Base-by-base conservation (phyloP, 2,888 invertebrate species). In the Nymphalis urticae region DNA sequence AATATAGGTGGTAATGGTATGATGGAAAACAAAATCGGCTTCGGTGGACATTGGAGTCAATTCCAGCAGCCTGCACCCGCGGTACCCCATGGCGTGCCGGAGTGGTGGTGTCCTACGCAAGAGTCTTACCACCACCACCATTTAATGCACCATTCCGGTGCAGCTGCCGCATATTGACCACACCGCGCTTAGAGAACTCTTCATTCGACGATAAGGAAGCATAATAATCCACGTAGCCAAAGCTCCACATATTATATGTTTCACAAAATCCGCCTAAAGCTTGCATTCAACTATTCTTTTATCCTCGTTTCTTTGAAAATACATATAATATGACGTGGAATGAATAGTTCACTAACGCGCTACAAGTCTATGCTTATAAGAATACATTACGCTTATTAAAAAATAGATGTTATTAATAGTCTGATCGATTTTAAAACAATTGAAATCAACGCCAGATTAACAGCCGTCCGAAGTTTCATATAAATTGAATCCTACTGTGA, bases 121-220 rank as follows among this genome's bases (percentile, higher is more conserved):
- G 92, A 92, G 76, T 94, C 90, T 61, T 92, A 92, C 75, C 92
- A 92, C 81, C 95, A 94, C 76, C 95, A 94, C 76, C 95, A 94
- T 77, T 83, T 95, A 78, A 94, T 95, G 94, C 95, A 94, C 85
- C 94, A 95, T 76, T 92, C 93, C 42, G 95, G 96, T 13, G 95
- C 96, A 54, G 95, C 96, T 69, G 95, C 96, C 70, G 96, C 96
- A 63, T 96, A 96, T 93, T 96, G 95, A 95, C 94, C 93, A 66
- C 91, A 93, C 71, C 92, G 91, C 92, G 91, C 91, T 91, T 93
- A 93, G 91, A 87, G 86, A 85, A 89, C 91, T 91, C 84, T 90
- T 91, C 88, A 91, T 89, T 92, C 86, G 82, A 87, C 85, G 87
- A 75, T 68, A 50, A 69, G 60, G 62, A 62, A 64, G 32, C 66